Evolutionary conservation across 2,888 invertebrate species (phyloP), one percentile per base, ranked within the genome.

Genomic region (Cremastinae sp.): DNA sequence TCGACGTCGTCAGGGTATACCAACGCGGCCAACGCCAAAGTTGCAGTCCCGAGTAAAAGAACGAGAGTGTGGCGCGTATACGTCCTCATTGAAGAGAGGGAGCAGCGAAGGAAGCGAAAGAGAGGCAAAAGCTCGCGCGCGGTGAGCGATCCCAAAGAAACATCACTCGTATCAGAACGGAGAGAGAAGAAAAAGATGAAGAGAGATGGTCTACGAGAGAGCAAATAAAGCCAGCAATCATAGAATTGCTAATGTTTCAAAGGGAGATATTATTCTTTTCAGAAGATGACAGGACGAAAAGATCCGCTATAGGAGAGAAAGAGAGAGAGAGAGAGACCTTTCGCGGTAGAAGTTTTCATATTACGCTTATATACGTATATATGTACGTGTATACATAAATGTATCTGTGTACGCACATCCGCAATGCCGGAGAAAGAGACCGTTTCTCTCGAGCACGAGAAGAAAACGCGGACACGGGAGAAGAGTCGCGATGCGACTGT

Each of bases 231-330:
- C 81, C 83, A 80, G 83, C 82, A 83, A 87, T 87, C 86, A 85
- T 83, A 86, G 84, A 87, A 86, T 87, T 85, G 86, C 87, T 86
- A 87, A 87, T 87, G 84, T 85, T 84, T 85, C 83, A 86, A 84
- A 86, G 85, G 82, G 84, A 82, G 81, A 84, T 83, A 84, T 85
- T 83, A 83, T 87, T 85, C 84, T 85, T 85, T 84, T 84, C 80
- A 83, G 74, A 81, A 81, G 82, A 85, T 82, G 82, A 83, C 83
- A 81, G 82, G 79, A 75, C 43, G 65, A 59, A 59, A 53, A 53
- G 10, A 35, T 37, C 8, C 47, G 16, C 16, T 28, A 59, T 45
- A 35, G 58, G 16, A 43, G 64, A 56, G 56, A 39, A 49, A 56
- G 47, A 61, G 37, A 68, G 35, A 41, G 64, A 41, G 66, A 64